Evolutionary conservation across 2,113 vertebrate species (phyloP).

Genomic region (Callocephalon fimbriatum): DNA sequence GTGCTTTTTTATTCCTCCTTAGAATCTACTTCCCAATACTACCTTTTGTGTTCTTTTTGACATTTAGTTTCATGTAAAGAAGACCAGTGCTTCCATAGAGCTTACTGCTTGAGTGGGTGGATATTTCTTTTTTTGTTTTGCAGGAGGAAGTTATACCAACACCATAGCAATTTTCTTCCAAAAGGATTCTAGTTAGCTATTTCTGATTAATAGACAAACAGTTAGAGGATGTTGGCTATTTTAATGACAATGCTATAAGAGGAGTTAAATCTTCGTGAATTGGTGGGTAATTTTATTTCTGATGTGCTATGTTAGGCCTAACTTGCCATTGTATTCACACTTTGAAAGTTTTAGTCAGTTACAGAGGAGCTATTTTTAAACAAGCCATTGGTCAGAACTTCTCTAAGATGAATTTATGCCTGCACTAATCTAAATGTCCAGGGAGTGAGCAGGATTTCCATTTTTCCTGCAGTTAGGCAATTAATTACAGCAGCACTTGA

Average conservation of each 20-base stretch:
- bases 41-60: neutral
- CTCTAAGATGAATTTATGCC: neutral
- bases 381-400: neutral
- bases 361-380: neutral
- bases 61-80: neutral
- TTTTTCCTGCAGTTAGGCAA: neutral
- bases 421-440: neutral
- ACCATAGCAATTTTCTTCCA: neutral
- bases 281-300: neutral
- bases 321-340: neutral
- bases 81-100: neutral
- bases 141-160: neutral
- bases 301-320: neutral
- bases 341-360: neutral
- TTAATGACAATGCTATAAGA: neutral
- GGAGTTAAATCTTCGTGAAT: neutral
- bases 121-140: neutral
- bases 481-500: neutral
- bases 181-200: neutral
- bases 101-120: neutral
- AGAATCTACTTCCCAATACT: neutral
- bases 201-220: neutral
- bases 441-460: neutral
- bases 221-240: neutral
- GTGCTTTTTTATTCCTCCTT: neutral